Evolutionary conservation across 2,888 invertebrate genomes (phyloP).

Genomic region (Tromatobia lineatoria): DNA sequence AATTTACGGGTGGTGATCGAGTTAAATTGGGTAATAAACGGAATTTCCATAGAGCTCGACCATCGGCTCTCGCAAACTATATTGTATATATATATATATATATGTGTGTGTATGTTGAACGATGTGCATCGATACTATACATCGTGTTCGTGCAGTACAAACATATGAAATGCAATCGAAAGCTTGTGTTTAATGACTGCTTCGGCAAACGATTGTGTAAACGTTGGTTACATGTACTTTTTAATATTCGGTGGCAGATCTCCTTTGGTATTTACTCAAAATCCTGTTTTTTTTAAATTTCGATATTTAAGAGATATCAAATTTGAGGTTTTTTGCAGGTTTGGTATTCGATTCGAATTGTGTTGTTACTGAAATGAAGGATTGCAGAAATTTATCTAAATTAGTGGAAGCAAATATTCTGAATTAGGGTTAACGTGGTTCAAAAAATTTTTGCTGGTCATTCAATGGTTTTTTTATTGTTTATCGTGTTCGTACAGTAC

Average conservation of each 20-base stretch:
- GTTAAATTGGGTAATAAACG: slow-evolving; percentile 61
- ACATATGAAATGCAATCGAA: slow-evolving; percentile 40
- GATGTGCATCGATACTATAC: not conserved
- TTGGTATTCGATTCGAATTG: too few species aligned
- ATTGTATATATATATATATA: not conserved
- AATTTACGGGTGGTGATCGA: slow-evolving; percentile 44
- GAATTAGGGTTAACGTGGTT: too few species aligned
- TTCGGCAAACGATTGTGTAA: not conserved
- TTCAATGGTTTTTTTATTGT: too few species aligned
- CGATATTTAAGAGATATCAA: too few species aligned
- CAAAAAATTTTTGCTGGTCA: too few species aligned
- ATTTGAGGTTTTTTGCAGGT: too few species aligned
- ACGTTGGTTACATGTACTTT: slow-evolving; percentile 14
- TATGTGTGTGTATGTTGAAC: not conserved
- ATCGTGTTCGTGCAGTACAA: slow-evolving; percentile 28
- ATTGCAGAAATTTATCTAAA: too few species aligned
- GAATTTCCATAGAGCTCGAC: slow-evolving; percentile 57
- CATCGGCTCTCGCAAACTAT: not conserved
- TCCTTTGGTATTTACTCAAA: not conserved
- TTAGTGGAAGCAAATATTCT: too few species aligned
- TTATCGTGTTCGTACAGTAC: slow-evolving; percentile 17
- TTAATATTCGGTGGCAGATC: not conserved
- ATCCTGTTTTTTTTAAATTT: too few species aligned
- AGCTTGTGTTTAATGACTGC: slow-evolving; percentile 8
- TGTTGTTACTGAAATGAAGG: too few species aligned